phyloP scores from a whole-genome alignment of 2,113 vertebrate genomes.

The Mobula hypostoma region DNA sequence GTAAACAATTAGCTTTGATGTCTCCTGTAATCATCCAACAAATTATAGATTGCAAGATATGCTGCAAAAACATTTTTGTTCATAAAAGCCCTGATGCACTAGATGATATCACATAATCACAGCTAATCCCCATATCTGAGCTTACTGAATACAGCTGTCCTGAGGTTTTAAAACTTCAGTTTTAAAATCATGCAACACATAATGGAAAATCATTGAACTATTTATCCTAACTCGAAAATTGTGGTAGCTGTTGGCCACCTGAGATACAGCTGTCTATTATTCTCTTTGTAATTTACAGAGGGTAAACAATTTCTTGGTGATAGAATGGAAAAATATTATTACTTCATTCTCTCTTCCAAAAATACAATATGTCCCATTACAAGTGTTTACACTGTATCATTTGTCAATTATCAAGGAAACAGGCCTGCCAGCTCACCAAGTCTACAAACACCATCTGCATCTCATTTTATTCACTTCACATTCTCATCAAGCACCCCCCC shows the following conservation, averaged over 20 bases:
- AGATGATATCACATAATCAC: not conserved
- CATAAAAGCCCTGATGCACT: not conserved
- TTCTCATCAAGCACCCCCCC: too few species aligned
- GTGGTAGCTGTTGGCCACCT: slow-evolving; percentile 20
- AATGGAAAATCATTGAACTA: not conserved
- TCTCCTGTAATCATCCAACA: not conserved
- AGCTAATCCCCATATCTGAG: not conserved
- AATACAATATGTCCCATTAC: not conserved
- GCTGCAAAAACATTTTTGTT: not conserved
- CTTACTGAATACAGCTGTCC: not conserved
- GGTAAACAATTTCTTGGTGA: slow-evolving; percentile 9
- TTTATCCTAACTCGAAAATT: not conserved
- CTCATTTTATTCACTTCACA: too few species aligned
- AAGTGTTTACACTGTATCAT: not conserved
- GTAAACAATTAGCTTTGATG: not conserved
- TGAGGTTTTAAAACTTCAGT: not conserved
- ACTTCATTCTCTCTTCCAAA: not conserved
- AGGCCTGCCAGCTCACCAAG: too few species aligned
- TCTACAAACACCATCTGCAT: too few species aligned
- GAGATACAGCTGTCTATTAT: not conserved
- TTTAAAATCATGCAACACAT: not conserved
- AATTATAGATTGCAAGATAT: not conserved
- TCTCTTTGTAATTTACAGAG: not conserved
- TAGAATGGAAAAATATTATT: not conserved
- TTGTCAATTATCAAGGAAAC: not conserved